Evolutionary conservation across 2,888 invertebrate genomes (phyloP).

Genomic region (Sarcophaga caerulescens): DNA sequence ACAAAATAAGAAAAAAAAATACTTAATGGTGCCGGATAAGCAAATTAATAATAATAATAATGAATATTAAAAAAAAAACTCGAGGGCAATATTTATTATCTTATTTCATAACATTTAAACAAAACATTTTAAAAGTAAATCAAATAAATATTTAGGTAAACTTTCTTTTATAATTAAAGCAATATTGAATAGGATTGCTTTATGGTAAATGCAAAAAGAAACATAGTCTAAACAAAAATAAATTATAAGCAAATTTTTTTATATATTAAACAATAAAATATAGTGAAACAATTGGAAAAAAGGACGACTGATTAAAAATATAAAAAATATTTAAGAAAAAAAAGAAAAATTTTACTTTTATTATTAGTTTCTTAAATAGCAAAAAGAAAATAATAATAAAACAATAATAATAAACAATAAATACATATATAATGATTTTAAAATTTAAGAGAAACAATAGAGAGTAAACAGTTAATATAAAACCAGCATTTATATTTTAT

Average conservation of each 20-base stretch:
- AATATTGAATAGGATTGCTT: conserved; percentile 51
- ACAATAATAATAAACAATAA: conserved; percentile 39
- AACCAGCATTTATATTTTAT: conserved; percentile 62
- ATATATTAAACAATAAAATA: conserved; percentile 32
- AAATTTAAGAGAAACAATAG: conserved; percentile 33
- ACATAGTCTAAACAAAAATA: conserved; percentile 54
- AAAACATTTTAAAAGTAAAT: conserved; percentile 14
- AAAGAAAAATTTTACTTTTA: conserved; percentile 36
- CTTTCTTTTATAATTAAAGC: conserved; percentile 19
- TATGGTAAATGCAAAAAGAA: conserved; percentile 42
- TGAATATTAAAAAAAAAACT: conserved; percentile 53
- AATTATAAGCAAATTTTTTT: conserved; percentile 45
- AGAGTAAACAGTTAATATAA: not conserved
- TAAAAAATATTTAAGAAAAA: conserved; percentile 30
- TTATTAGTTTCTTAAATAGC: conserved; percentile 41
- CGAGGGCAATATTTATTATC: conserved; percentile 73
- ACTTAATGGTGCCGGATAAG: conserved; percentile 74
- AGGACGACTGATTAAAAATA: conserved; percentile 74
- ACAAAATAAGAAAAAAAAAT: conserved; percentile 52
- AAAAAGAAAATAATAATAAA: conserved; percentile 38
- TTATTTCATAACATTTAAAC: conserved; percentile 9
- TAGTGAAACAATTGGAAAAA: conserved; percentile 71
- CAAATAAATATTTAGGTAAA: conserved; percentile 8
- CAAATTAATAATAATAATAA: conserved; percentile 41
- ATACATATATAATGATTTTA: conserved; percentile 40